Base-by-base conservation (phyloP, 2,888 invertebrate genomes). In the Dioctria linearis region DNA sequence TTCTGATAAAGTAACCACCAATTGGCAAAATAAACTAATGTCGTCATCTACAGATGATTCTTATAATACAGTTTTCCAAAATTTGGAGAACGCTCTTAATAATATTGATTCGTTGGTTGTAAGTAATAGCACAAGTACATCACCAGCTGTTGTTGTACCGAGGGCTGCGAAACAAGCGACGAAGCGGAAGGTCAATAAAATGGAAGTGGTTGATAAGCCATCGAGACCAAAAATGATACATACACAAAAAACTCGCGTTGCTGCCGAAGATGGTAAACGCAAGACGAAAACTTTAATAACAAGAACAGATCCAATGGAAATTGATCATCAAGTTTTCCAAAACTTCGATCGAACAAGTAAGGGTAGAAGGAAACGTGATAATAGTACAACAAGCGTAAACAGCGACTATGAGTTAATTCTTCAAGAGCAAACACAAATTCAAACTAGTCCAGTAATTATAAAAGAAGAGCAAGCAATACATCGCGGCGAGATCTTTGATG, bases 201-300 rank as follows among this genome's bases (percentile, higher is more conserved):
- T 83, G 25, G 43, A 78, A 51, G 71, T 83, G 42, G 37, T 80
- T 9, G 84, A 84, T 61, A 82, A 82, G 66, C 90, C 90, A 5
- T 90, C 92, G 1, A 90, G 94, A 46, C 94, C 94, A 3, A 93
- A 93, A 85, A 94, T 95, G 94, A 95, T 95, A 84, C 94, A 94
- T 86, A 95, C 95, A 0, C 93, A 93, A 86, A 93, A 92, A 84
- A 91, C 91, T 69, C 88, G 91, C 51, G 90, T 91, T 3, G 88
- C 91, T 0, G 90, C 90, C 1, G 91, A 91, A 76, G 91, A 91
- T 13, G 90, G 91, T 0, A 91, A 91, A 49, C 92, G 92, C 76
- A 92, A 91, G 84, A 91, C 91, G 0, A 91, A 90, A 84, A 92
- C 92, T 0, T 88, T 91, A 85, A 90, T 92, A 81, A 86, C 88